Conservation (phyloP, 2,113 vertebrate genomes). For the Oreochromis niloticus region DNA sequence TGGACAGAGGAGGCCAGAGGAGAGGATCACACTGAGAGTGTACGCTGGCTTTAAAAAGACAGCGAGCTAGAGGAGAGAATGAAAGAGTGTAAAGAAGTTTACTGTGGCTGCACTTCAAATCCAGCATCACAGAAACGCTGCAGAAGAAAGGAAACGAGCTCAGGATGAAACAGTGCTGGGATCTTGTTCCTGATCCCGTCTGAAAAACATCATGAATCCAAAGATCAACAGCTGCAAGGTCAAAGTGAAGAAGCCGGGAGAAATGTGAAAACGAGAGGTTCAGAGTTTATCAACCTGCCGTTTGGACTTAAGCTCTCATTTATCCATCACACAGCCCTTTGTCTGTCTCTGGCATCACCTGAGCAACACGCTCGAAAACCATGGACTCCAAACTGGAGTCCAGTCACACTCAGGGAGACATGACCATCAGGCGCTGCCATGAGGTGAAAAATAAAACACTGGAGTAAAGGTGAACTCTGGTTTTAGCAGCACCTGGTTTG, state of each 20-base stretch:
- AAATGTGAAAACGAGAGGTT: not conserved
- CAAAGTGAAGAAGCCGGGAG: not conserved
- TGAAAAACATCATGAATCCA: not conserved
- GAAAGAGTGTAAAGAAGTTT: not conserved
- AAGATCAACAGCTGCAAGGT: not conserved
- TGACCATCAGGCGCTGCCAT: fast-evolving
- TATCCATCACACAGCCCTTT: not conserved
- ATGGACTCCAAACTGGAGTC: not conserved
- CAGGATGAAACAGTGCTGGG: not conserved
- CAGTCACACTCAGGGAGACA: not conserved
- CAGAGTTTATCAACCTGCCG: not conserved
- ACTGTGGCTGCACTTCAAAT: not conserved
- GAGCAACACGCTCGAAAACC: not conserved
- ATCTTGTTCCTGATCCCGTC: not conserved
- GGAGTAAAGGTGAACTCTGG: not conserved
- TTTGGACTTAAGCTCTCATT: not conserved
- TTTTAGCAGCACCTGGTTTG: not conserved
- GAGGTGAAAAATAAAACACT: not conserved
- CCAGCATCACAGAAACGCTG: not conserved
- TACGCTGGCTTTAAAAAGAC: not conserved
- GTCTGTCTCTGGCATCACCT: not conserved
- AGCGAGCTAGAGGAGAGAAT: not conserved
- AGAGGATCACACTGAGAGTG: not conserved
- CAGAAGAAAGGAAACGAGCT: not conserved
- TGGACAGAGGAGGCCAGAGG: not conserved